Evolutionary conservation across 1,140 invertebrate genomes (phyloP).

Genomic region (Babylonia areolata): DNA sequence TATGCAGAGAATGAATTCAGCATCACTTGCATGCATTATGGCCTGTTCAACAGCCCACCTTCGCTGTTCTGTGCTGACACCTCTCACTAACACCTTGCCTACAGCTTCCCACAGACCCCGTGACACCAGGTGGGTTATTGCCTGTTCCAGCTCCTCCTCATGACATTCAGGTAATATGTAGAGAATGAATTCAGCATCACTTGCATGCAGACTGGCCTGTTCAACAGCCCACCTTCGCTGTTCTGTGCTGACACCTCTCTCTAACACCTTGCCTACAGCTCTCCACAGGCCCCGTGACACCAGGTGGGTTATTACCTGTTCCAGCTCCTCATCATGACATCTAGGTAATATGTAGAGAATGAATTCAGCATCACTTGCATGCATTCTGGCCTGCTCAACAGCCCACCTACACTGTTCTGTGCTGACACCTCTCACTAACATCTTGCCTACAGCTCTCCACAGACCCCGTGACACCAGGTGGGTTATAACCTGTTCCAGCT

Average conservation of each 20-base stretch:
- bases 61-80: neutral
- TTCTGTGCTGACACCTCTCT: neutral
- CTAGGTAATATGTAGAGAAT: too few species aligned
- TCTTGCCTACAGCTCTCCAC: neutral
- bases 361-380: too few species aligned
- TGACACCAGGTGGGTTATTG: neutral
- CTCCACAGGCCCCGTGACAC: neutral
- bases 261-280: neutral
- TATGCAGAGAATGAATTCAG: neutral
- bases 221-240: neutral
- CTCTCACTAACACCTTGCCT: neutral
- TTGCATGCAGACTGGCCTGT: neutral
- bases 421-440: neutral
- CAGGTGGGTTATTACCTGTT: neutral
- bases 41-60: neutral
- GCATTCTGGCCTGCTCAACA: too few species aligned
- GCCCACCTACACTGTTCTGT: neutral
- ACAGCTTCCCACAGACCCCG: neutral
- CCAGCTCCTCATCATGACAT: too few species aligned
- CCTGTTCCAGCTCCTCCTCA: neutral
- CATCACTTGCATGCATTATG: neutral
- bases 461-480: neutral
- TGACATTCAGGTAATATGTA: neutral
- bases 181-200: neutral
- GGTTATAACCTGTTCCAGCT: neutral